These are phyloP conservation scores for Oryctes rhinoceros DNA, from an alignment of 1,140 invertebrate species.

Conservation along the genomic window DNA sequence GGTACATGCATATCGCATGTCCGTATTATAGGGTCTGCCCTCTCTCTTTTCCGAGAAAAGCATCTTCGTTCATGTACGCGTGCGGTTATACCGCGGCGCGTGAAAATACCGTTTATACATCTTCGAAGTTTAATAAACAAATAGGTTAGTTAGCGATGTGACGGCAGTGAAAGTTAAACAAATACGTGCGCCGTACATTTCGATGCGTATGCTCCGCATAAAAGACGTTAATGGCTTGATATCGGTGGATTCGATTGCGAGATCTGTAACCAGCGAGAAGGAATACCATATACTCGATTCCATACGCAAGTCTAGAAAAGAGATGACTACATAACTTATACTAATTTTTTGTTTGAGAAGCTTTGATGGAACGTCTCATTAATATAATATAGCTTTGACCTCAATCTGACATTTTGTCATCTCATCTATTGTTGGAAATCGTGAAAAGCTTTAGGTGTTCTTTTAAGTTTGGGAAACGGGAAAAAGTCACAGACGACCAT, in stretches of 20 bases:
- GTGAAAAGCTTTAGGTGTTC: too few species aligned
- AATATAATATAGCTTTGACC: too few species aligned
- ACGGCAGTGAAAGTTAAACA: conserved; percentile 30
- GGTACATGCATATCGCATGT: not conserved
- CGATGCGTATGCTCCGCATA: not conserved
- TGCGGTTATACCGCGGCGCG: not conserved
- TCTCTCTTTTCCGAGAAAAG: conserved; percentile 1
- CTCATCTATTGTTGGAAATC: too few species aligned
- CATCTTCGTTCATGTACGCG: not conserved
- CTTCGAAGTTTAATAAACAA: conserved; percentile 27
- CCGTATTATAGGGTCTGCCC: not conserved
- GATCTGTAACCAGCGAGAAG: not conserved
- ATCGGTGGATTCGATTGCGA: not conserved
- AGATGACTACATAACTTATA: too few species aligned
- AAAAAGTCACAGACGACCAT: too few species aligned
- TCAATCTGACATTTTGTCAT: too few species aligned
- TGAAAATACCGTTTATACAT: not conserved
- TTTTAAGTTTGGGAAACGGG: too few species aligned
- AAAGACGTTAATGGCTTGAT: not conserved
- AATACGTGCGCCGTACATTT: not conserved
- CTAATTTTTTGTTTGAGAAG: too few species aligned
- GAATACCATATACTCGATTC: too few species aligned
- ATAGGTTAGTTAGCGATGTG: conserved; percentile 31
- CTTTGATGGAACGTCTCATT: too few species aligned
- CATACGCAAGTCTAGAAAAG: too few species aligned